Conservation (phyloP, 2,888 invertebrate species). For the Synanthedon andrenaeformis region DNA sequence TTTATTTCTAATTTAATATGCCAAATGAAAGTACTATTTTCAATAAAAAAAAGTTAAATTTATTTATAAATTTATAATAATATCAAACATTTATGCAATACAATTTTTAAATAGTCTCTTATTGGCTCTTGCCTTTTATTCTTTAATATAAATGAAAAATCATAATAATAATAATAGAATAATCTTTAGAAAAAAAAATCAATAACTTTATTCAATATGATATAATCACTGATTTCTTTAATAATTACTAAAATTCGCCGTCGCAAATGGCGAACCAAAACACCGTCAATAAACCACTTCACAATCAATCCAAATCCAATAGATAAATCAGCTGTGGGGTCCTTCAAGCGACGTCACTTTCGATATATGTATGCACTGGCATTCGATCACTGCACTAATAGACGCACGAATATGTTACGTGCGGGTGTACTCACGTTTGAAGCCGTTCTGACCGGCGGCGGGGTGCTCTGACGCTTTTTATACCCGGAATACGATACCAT, state of each 20-base stretch:
- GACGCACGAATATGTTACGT: slow-evolving; percentile 32
- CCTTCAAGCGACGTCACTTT: slow-evolving; percentile 35
- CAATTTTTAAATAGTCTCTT: no score
- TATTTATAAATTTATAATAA: no score
- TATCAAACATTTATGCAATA: no score
- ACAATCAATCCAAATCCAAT: slow-evolving; percentile 40
- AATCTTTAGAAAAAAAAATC: neutral
- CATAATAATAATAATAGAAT: neutral
- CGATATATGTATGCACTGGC: slow-evolving; percentile 34
- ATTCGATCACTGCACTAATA: slow-evolving; percentile 36
- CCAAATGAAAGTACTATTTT: no score
- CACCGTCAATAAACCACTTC: slow-evolving; percentile 30
- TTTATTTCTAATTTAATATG: neutral
- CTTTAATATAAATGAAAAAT: no score
- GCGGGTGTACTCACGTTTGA: slow-evolving; percentile 88
- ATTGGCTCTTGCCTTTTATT: no score
- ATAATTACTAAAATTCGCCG: neutral
- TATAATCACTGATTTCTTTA: neutral
- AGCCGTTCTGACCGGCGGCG: slow-evolving; percentile 94
- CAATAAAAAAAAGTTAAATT: no score
- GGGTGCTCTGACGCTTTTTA: slow-evolving; percentile 79
- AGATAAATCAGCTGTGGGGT: slow-evolving; percentile 42
- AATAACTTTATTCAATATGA: neutral
- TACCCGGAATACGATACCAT: slow-evolving; percentile 84
- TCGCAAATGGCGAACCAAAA: slow-evolving; percentile 12